Evolutionary conservation across 2,113 vertebrate species (phyloP).

Genomic region (Mobula birostris): DNA sequence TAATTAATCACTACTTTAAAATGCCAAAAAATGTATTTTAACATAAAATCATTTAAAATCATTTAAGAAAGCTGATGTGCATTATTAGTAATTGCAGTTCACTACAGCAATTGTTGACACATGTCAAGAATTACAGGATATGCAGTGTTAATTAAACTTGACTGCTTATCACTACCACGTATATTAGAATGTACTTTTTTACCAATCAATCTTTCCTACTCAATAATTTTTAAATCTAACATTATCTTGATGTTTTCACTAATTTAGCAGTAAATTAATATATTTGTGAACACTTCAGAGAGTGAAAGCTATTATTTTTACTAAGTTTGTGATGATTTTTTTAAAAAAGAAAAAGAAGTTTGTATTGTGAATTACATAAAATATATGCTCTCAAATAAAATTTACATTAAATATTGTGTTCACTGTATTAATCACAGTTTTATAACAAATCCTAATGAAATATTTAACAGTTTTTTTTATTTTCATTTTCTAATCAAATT

Average conservation of each 20-base stretch:
- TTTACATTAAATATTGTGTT: not conserved
- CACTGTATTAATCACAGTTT: not conserved
- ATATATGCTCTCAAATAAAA: not conserved
- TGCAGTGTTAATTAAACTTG: not conserved
- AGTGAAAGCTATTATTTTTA: not conserved
- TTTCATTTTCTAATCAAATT: not conserved
- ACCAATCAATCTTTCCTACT: no score
- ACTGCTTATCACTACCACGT: not conserved
- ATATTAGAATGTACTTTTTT: not conserved
- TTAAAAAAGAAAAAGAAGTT: not conserved
- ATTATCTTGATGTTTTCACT: not conserved
- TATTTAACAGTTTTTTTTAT: no score
- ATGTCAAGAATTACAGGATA: not conserved
- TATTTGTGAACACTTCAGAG: not conserved
- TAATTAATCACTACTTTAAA: not conserved
- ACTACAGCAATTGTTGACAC: not conserved
- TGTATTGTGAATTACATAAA: not conserved
- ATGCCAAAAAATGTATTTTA: not conserved
- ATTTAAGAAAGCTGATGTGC: not conserved
- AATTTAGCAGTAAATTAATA: constrained; percentile 4
- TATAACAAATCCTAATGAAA: not conserved
- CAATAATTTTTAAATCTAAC: not conserved
- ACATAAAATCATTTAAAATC: not conserved
- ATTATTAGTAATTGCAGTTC: not conserved
- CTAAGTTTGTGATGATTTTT: not conserved